These are phyloP conservation scores for Pammene aurita DNA, from an alignment of 2,888 invertebrate genomes.

Conservation along the genomic window DNA sequence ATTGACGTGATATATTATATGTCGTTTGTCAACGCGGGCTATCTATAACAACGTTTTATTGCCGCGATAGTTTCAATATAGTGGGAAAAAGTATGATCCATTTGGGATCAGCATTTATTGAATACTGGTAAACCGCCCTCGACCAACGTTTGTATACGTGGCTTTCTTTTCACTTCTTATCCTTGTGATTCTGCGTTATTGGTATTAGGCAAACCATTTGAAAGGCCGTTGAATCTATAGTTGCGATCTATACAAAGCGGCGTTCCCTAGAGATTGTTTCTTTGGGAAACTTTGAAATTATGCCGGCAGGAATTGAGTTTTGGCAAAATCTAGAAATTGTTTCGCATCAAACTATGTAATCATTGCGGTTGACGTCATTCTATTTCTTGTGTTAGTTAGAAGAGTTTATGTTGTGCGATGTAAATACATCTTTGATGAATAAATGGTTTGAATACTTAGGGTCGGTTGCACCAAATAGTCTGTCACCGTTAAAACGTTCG, in stretches of 20 bases:
- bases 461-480: too few relatives aligned
- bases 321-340: background rate
- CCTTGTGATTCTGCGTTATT: conserved; percentile 31
- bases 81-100: conserved; percentile 62
- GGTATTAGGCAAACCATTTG: conserved; percentile 31
- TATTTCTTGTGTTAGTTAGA: background rate
- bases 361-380: too few relatives aligned
- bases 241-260: conserved; percentile 19
- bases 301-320: conserved; percentile 1
- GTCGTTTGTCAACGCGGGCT: conserved; percentile 59
- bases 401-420: background rate
- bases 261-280: conserved; percentile 7
- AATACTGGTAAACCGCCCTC: conserved; percentile 53
- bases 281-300: conserved; percentile 23
- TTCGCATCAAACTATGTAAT: background rate
- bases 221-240: conserved; percentile 22
- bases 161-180: conserved; percentile 41
- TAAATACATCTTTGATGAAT: too few relatives aligned
- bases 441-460: too few relatives aligned
- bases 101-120: conserved; percentile 64
- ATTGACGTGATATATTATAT: conserved; percentile 67
- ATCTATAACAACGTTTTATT: conserved; percentile 65
- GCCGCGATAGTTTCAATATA: conserved; percentile 60
- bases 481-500: too few relatives aligned
- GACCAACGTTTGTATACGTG: conserved; percentile 35